Conservation (phyloP, 2,113 vertebrate species). For the Ochotona curzoniae region DNA sequence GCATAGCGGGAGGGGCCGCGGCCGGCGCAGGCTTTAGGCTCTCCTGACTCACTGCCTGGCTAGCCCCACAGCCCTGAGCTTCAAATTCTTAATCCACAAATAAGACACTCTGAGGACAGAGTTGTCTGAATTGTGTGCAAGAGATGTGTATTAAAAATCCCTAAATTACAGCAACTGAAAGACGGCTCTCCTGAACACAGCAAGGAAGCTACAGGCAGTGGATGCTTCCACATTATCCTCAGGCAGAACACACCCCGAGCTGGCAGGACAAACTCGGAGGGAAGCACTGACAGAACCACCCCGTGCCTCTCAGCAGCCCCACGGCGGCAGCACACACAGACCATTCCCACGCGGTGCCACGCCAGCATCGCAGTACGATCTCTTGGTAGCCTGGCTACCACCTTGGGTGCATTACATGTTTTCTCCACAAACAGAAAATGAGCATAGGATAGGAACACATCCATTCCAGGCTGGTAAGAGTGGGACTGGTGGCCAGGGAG, state of each 20-base stretch:
- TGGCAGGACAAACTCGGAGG: neutral
- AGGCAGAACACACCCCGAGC: neutral
- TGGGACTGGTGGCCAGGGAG: neutral
- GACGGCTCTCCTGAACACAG: neutral
- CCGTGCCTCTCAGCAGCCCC: neutral
- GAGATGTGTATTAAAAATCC: slow-evolving; percentile 8
- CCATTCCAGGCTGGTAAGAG: neutral
- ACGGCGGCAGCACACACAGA: neutral
- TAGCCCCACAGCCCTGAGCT: neutral
- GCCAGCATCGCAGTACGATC: neutral
- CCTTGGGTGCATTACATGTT: neutral
- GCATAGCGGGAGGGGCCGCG: no score
- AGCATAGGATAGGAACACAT: no score
- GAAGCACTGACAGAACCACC: neutral
- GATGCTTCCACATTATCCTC: neutral
- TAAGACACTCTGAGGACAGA: neutral
- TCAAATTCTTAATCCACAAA: slow-evolving; percentile 43
- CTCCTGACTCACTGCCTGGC: neutral
- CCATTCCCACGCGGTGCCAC: neutral
- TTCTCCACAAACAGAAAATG: neutral
- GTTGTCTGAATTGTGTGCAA: slow-evolving; percentile 1
- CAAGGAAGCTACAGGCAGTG: neutral
- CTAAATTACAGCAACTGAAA: neutral
- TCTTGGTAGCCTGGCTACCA: neutral
- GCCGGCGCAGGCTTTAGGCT: neutral